These are phyloP conservation scores for Hypena proboscidalis DNA, from an alignment of 2,888 invertebrate genomes.

Conservation along the genomic window DNA sequence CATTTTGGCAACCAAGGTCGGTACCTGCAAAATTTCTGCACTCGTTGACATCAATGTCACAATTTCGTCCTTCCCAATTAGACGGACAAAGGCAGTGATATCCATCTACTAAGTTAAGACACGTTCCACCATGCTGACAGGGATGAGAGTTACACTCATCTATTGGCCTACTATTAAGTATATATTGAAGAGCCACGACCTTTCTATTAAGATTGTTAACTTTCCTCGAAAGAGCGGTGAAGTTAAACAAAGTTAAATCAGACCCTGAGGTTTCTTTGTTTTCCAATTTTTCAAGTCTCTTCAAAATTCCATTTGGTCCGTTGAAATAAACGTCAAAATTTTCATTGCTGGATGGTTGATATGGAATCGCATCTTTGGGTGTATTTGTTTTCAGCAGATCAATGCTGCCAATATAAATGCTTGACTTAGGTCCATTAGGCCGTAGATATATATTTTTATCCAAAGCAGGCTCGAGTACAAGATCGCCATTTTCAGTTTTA, in stretches of 20 bases:
- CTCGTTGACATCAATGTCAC: conserved; percentile 94
- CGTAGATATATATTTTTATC: conserved; percentile 92
- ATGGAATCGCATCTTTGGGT: conserved; percentile 41
- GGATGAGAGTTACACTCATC: conserved; percentile 90
- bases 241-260: conserved; percentile 45
- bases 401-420: conserved; percentile 88
- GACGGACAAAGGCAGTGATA: conserved; percentile 90
- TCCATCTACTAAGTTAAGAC: conserved; percentile 88
- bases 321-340: conserved; percentile 41
- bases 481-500: conserved; percentile 89
- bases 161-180: conserved; percentile 71
- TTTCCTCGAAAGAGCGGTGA: conserved; percentile 55
- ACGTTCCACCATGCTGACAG: conserved; percentile 93
- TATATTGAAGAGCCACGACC: conserved; percentile 69
- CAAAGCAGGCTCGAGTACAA: conserved; percentile 90
- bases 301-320: conserved; percentile 49
- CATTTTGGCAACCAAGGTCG: conserved; percentile 96
- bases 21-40: conserved; percentile 92
- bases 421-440: conserved; percentile 87
- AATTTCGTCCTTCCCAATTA: conserved; percentile 89
- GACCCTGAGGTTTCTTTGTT: conserved; percentile 39
- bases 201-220: conserved; percentile 63
- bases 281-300: conserved; percentile 63
- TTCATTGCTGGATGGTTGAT: conserved; percentile 24
- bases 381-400: conserved; percentile 84